Evolutionary conservation across 1,140 invertebrate genomes (phyloP).

Genomic region (Drosophila eugracilis): DNA sequence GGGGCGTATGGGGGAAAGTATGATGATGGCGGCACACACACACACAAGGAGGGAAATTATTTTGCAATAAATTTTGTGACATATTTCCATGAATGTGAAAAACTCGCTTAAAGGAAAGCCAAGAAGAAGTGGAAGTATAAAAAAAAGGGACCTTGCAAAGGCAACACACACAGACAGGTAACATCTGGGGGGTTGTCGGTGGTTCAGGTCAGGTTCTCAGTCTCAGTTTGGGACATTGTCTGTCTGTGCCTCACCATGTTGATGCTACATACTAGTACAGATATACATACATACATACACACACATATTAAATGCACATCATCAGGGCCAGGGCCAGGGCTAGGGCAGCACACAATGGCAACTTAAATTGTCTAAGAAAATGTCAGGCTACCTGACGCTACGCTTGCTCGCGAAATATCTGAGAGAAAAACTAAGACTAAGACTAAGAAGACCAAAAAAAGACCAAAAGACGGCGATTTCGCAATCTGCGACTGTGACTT

Average conservation of each 20-base stretch:
- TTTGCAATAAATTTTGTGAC: conserved; percentile 84
- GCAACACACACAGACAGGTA: conserved; percentile 80
- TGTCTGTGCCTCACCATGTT: no score
- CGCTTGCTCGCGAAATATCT: conserved; percentile 25
- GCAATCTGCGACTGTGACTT: conserved; percentile 70
- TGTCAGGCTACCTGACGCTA: conserved; percentile 36
- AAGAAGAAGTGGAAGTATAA: no score
- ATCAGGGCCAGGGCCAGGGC: no score
- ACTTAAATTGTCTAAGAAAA: conserved; percentile 74
- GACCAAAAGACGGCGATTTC: conserved; percentile 23
- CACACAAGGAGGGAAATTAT: conserved; percentile 60
- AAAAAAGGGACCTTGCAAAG: conserved; percentile 23
- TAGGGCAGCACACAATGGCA: conserved; percentile 55
- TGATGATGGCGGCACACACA: not conserved
- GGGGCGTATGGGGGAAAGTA: conserved; percentile 23
- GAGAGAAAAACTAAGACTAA: conserved; percentile 12
- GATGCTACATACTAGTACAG: no score
- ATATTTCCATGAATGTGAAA: conserved; percentile 76
- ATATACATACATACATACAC: conserved; percentile 14
- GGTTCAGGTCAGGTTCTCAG: conserved; percentile 18
- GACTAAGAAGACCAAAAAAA: not conserved
- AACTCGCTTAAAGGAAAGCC: conserved; percentile 49
- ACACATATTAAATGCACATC: conserved; percentile 76
- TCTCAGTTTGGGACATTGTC: no score
- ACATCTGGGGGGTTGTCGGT: conserved; percentile 61